phyloP scores from a whole-genome alignment of 1,140 invertebrate species.

The Acyrthosiphon pisum region DNA sequence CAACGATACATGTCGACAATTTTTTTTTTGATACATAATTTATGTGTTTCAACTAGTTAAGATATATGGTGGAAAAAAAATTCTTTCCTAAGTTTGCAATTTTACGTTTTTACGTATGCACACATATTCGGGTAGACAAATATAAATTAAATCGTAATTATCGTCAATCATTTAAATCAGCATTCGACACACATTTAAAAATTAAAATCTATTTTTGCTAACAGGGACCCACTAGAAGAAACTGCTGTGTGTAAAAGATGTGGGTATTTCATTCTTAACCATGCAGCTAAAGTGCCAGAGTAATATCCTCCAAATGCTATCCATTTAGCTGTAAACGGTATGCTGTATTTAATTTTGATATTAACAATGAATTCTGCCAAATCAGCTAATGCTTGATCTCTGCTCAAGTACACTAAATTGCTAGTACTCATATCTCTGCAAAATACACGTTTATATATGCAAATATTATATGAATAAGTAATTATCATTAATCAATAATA shows the following conservation, averaged over 20 bases:
- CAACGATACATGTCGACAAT: too few relatives aligned
- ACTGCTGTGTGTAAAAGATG: constrained; percentile 76
- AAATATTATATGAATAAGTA: not conserved
- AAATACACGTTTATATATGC: constrained; percentile 56
- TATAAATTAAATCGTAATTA: too few relatives aligned
- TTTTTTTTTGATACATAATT: too few relatives aligned
- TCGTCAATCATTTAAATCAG: too few relatives aligned
- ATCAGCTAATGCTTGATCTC: constrained; percentile 82
- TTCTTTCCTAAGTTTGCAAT: too few relatives aligned
- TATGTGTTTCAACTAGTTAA: too few relatives aligned
- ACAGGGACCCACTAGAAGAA: constrained; percentile 77
- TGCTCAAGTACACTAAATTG: constrained; percentile 80
- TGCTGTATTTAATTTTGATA: constrained; percentile 61
- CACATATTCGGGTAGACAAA: too few relatives aligned
- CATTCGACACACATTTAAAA: constrained; percentile 65
- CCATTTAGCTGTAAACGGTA: constrained; percentile 63
- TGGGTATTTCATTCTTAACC: constrained; percentile 79
- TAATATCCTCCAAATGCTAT: constrained; percentile 83
- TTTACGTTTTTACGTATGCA: too few relatives aligned
- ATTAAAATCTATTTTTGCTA: constrained; percentile 76
- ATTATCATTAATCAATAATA: not conserved
- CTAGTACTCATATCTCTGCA: constrained; percentile 76
- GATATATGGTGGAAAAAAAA: too few relatives aligned
- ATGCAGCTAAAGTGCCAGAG: constrained; percentile 77
- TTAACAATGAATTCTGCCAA: constrained; percentile 66